Conservation (phyloP, 2,888 invertebrate genomes). For the Sialis fuliginosa region DNA sequence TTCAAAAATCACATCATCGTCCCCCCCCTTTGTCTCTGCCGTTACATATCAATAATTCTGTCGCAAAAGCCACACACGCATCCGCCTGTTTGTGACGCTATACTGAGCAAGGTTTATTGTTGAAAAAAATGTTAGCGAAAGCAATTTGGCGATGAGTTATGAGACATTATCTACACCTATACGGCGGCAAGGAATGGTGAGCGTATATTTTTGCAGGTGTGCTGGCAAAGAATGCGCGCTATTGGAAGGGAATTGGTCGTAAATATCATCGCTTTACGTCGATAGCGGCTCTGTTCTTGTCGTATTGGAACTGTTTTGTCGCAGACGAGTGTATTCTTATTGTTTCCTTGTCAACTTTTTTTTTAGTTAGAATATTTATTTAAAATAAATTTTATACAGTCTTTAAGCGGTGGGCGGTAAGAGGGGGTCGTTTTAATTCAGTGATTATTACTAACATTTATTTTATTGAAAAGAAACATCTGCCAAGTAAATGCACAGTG, state of each 20-base stretch:
- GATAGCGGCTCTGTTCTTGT: slow-evolving; percentile 19
- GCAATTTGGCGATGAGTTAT: slow-evolving; percentile 27
- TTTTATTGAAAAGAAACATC: no score
- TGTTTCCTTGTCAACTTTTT: no score
- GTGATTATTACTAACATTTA: no score
- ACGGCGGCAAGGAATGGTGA: slow-evolving; percentile 20
- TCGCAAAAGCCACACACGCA: slow-evolving; percentile 13
- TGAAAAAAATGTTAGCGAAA: slow-evolving; percentile 25
- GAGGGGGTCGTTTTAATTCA: no score
- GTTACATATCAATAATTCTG: not conserved
- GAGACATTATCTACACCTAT: slow-evolving; percentile 25
- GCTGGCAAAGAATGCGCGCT: slow-evolving; percentile 6
- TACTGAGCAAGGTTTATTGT: slow-evolving; percentile 21
- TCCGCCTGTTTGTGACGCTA: slow-evolving; percentile 11
- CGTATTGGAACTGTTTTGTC: no score
- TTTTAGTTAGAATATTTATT: no score
- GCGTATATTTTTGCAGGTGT: slow-evolving; percentile 28
- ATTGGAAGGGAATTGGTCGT: slow-evolving; percentile 23
- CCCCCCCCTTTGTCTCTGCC: no score
- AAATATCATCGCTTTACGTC: slow-evolving; percentile 27
- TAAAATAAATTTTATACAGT: no score
- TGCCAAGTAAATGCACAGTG: no score
- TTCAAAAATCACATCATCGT: no score
- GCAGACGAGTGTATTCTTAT: no score
- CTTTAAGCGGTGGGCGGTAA: no score